Evolutionary conservation across 2,888 invertebrate genomes (phyloP), one percentile per base, ranked within the genome.

Genomic region (Philereme vetulata): DNA sequence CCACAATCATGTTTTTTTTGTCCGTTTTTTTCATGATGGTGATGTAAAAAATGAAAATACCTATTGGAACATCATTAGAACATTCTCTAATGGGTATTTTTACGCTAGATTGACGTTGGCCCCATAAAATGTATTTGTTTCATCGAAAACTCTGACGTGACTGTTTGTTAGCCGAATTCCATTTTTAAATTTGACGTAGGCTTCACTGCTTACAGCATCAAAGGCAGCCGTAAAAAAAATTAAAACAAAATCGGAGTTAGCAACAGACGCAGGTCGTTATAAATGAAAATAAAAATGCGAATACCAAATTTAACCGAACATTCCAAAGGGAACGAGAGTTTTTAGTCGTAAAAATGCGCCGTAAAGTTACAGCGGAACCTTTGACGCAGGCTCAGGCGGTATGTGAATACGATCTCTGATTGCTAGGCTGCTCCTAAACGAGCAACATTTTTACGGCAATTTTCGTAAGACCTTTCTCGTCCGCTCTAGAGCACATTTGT

Each of bases 221-320:
- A 69, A 69, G 64, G 59, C 65, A 53, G 64, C 66, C 64, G 56
- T 66, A 72, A 75, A 72, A 75, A 75, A 72, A 66, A 52, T 62
- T 64, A 73, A 77, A 78, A 72, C 71, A 72, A 75, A 79, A 77
- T 65, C 54, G 60, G 72, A 70, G 74, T 72, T 80, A 80, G 81
- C 77, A 80, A 81, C 81, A 76, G 75, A 68, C 74, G 72, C 73
- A 70, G 70, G 67, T 72, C 62, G 72, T 71, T 67, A 69, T 68
- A 66, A 66, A 68, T 55, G 59, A 71, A 67, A 72, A 71, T 70
- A 73, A 72, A 74, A 74, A 79, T 76, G 77, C 74, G 76, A 80
- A 80, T 79, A 70, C 75, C 78, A 72, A 80, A 78, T 77, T 76
- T 74, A 75, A 77, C 72, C 56, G 69, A 66, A 73, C 73, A 69